These are phyloP conservation scores for Acromyrmex echinatior DNA, from an alignment of 1,140 invertebrate genomes.

Conservation along the genomic window DNA sequence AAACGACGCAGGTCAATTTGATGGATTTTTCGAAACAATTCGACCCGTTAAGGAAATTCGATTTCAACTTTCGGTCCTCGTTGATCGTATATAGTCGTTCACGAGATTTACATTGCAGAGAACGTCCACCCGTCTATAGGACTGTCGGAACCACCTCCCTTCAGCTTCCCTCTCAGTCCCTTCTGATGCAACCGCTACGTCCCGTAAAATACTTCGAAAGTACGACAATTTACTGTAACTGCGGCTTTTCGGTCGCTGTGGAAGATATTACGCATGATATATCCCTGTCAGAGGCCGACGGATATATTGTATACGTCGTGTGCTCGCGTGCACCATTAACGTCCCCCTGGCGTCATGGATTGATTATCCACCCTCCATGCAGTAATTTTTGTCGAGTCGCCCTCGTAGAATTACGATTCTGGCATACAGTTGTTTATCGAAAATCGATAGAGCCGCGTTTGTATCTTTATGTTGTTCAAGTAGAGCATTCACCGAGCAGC, in stretches of 20 bases:
- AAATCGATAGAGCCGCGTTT: conserved; percentile 34
- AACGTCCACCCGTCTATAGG: conserved; percentile 7
- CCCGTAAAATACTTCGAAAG: conserved; percentile 61
- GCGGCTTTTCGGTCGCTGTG: conserved; percentile 56
- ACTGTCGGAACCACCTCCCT: conserved; percentile 5
- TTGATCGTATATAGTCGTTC: conserved; percentile 41
- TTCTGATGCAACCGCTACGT: not conserved
- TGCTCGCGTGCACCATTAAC: conserved; percentile 39
- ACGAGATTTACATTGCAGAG: conserved; percentile 55
- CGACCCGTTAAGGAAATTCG: conserved; percentile 45
- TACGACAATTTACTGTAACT: conserved; percentile 70
- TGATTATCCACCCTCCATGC: conserved; percentile 63
- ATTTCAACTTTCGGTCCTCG: conserved; percentile 38
- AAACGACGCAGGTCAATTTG: conserved; percentile 36
- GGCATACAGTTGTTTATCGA: conserved; percentile 62
- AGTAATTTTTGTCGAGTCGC: conserved; percentile 64
- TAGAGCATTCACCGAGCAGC: not conserved
- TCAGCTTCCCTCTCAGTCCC: not conserved
- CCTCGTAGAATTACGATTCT: conserved; percentile 3
- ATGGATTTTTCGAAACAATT: conserved; percentile 45
- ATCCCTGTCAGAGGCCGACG: conserved; percentile 30
- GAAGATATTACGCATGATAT: conserved; percentile 66
- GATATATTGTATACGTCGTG: conserved; percentile 46
- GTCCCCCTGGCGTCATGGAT: conserved; percentile 47
- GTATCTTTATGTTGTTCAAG: conserved; percentile 39